Evolutionary conservation across 2,113 vertebrate genomes (phyloP), one percentile per base, ranked within the genome.

Genomic region (Pseudopodoces humilis): DNA sequence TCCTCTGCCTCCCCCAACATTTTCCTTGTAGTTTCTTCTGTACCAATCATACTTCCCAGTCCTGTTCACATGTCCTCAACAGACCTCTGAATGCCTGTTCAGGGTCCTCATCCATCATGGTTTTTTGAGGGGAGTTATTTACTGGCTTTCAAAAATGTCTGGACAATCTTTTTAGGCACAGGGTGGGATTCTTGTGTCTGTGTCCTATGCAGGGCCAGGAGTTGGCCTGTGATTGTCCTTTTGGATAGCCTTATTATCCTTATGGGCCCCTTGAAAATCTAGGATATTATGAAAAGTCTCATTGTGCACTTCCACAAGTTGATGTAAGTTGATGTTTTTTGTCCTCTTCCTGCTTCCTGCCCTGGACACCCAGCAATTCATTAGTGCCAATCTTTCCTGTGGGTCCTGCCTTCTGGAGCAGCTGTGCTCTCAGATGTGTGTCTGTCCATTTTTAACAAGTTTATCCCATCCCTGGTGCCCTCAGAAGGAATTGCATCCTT

Each of bases 1-100:
- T 75, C 18, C 31, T 47, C 23, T 30, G 5, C 21, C 28, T 64
- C 6, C 4, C 11, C 2, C 13, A 37, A 1, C 0, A 6, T 44
- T 44, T 77, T 62, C 44, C 41, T 49, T 67, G 19, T 28, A 0
- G 0, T 56, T 87, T 89, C 19, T 63, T 88, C 47, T 67, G 6
- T 27, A 22, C 10, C 27, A 30, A 15, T 88, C 11, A 43, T 43
- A 43, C 43, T 43, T 43, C 1, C 0, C 8, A 53, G 46, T 72
- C 46, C 15, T 86, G 50, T 20, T 5, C 25, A 24, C 0, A 0
- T 65, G 59, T 44, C 27, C 62, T 39, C 41, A 60, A 30, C 43
- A 79, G 16, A 58, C 8, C 23, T 23, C 15, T 17, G 64, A 46
- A 37, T 67, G 7, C 8, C 77, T 74, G 55, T 14, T 53, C 24